Base-by-base conservation (phyloP, 2,797 vertebrate species). In the Platalea minor region DNA sequence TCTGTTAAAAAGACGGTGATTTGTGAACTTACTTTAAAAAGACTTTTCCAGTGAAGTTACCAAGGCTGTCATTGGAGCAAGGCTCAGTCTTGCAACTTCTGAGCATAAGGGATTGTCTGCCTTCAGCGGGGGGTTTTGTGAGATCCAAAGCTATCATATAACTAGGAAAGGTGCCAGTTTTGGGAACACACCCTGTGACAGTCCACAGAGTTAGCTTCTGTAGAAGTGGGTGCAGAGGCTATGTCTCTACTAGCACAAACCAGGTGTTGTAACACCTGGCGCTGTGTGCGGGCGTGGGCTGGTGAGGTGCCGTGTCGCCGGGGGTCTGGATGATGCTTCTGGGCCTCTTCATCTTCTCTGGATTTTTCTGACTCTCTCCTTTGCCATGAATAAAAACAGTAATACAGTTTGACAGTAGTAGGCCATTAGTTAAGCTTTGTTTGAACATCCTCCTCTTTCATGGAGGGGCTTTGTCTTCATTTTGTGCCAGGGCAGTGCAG, bases 281-380 rank as follows among this genome's bases (percentile, higher is more conserved):
- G 2, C 41, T 11, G 29, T 23, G 16, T 43, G 68, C 1, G 2
- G 18, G 26, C 1, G 3, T 43, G 65, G 59, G 43, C 68, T 0
- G 16, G 12, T 17, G 53, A 16, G 53, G 10, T 67, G 60, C 60
- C 0, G 1, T 2, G 1, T 51, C 1, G 1, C 50, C 0, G 3
- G 17, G 68, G 23, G 60, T 50, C 51, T 57, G 26, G 17, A 6
- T 2, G 3, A 16, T 75, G 29, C 54, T 48, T 35, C 39, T n/a
- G n/a, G 60, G n/a, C 46, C 33, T 80, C 37, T 45, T 87, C 19
- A n/a, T 23, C 21, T 33, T 41, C 48, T 64, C 31, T 21, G 25
- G 20, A 7, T 69, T 61, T 54, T 82, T 53, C 24, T 45, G 45
- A 12, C 41, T 43, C 17, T 68, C n/a, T 68, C 37, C 37, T 76